Evolutionary conservation across 1,140 invertebrate genomes (phyloP).

Genomic region (Formica exsecta): DNA sequence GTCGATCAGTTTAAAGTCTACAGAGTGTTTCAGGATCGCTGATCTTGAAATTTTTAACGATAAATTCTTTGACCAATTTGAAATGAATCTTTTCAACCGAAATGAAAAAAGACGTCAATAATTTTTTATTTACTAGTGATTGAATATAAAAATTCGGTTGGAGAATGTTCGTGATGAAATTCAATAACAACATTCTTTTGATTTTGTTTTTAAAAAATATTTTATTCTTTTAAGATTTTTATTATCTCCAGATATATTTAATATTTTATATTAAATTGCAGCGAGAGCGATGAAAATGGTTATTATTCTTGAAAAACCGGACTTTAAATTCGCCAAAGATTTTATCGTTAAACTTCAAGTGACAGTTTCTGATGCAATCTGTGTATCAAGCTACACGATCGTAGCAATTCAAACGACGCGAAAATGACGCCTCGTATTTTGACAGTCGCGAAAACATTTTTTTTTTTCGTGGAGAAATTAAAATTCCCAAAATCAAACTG

Average conservation of each 20-base stretch:
- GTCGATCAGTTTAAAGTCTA: constrained; percentile 25
- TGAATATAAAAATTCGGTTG: background rate
- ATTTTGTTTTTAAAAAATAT: background rate
- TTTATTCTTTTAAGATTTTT: background rate
- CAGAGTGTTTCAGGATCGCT: background rate
- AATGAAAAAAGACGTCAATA: background rate
- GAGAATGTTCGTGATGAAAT: background rate
- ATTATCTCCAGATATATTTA: background rate
- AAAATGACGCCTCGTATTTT: constrained; percentile 37
- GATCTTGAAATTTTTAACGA: constrained; percentile 36
- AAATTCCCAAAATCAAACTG: constrained; percentile 21
- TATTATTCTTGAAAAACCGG: background rate
- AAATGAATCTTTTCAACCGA: background rate
- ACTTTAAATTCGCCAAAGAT: background rate
- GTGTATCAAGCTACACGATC: constrained; percentile 14
- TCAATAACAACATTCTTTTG: constrained; percentile 2
- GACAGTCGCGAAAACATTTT: background rate
- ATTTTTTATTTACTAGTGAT: background rate
- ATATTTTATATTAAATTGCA: too few relatives aligned
- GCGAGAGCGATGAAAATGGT: background rate
- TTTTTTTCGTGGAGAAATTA: background rate
- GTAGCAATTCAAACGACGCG: background rate
- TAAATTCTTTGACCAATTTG: background rate
- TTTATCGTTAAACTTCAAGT: constrained; percentile 23
- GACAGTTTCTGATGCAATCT: constrained; percentile 3